phyloP scores from a whole-genome alignment of 2,797 vertebrate species.

The Crenichthys baileyi region DNA sequence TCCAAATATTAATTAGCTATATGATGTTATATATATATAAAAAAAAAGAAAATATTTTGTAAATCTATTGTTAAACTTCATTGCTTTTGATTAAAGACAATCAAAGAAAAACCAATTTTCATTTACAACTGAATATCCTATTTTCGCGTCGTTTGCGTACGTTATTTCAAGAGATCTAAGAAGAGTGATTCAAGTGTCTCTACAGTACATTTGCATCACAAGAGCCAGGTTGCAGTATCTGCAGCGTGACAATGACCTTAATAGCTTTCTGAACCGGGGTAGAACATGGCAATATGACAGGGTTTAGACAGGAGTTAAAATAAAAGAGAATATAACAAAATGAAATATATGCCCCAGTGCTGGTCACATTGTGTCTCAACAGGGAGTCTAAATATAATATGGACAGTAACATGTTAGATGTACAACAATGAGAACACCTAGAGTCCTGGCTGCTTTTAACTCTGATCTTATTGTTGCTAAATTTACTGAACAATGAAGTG shows the following conservation, averaged over 20 bases:
- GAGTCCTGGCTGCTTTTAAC: slow-evolving; percentile 37
- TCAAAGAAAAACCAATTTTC: too few species aligned
- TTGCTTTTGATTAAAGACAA: too few species aligned
- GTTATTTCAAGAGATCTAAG: too few species aligned
- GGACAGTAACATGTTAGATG: slow-evolving; percentile 32
- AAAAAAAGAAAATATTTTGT: too few species aligned
- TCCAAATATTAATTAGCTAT: too few species aligned
- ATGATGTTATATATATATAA: too few species aligned
- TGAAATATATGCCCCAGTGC: fast-evolving
- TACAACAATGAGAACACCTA: slow-evolving; percentile 32
- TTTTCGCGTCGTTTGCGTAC: too few species aligned
- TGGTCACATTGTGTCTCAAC: fast-evolving
- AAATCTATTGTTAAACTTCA: too few species aligned
- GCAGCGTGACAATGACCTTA: slow-evolving; percentile 21
- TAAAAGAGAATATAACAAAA: not conserved
- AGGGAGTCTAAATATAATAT: slow-evolving; percentile 8
- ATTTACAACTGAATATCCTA: too few species aligned
- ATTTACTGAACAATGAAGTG: not conserved
- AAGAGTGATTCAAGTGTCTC: not conserved
- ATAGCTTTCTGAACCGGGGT: slow-evolving; percentile 41
- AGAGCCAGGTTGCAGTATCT: slow-evolving; percentile 31
- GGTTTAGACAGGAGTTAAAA: slow-evolving; percentile 40
- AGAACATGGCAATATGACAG: slow-evolving; percentile 33
- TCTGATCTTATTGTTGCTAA: slow-evolving; percentile 20
- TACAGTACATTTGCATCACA: slow-evolving; percentile 9